Conservation (phyloP, 2,113 vertebrate species). For the Tragelaphus buxtoni region DNA sequence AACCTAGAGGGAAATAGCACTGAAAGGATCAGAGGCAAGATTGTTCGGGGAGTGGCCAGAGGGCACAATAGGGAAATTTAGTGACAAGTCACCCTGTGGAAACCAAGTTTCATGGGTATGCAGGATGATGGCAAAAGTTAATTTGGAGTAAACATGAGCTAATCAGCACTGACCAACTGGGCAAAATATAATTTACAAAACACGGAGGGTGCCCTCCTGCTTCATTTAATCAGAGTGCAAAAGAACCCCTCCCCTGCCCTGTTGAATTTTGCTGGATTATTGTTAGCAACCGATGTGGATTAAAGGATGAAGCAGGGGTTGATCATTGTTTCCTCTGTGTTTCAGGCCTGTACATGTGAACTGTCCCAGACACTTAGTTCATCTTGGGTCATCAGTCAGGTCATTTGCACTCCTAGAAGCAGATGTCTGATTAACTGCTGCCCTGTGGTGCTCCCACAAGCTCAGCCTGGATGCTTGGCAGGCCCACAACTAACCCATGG, state of each 20-base stretch:
- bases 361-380: conserved; percentile 37
- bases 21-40: background rate
- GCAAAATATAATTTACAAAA: conserved; percentile 34
- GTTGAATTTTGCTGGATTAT: background rate
- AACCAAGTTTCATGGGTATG: background rate
- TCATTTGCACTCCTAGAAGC: conserved; percentile 44
- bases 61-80: background rate
- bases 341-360: background rate
- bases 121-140: conserved; percentile 1
- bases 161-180: background rate
- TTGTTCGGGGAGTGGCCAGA: background rate
- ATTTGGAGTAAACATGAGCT: background rate
- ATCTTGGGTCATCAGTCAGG: conserved; percentile 51
- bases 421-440: conserved; percentile 54
- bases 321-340: conserved; percentile 1
- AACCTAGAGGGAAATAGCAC: background rate
- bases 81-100: background rate
- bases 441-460: background rate
- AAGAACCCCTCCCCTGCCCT: background rate
- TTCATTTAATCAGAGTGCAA: conserved; percentile 10
- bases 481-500: background rate
- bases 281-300: background rate
- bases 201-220: background rate
- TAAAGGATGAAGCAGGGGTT: conserved; percentile 42
- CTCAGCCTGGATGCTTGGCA: conserved; percentile 13